Evolutionary conservation across 2,113 vertebrate genomes (phyloP).

Genomic region (Apodemus sylvaticus): DNA sequence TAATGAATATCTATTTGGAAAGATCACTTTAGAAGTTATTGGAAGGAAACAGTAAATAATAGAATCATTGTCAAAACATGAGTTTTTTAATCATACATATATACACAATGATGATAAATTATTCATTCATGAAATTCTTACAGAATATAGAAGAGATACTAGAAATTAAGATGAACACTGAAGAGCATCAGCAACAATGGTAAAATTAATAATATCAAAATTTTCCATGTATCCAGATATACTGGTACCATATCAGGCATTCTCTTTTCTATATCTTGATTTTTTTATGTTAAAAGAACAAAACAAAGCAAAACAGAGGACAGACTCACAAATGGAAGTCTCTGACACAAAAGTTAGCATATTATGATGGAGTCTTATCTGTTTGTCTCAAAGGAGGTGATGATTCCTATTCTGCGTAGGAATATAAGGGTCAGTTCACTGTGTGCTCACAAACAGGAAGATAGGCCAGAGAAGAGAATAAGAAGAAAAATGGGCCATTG

Average conservation of each 20-base stretch:
- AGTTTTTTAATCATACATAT: neutral
- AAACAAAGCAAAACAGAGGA: neutral
- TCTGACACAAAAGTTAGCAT: neutral
- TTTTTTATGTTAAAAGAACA: neutral
- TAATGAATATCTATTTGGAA: conserved; percentile 33
- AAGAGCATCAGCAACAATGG: neutral
- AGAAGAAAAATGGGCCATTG: neutral
- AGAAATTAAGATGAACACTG: neutral
- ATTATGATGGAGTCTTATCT: neutral
- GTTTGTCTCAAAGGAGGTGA: neutral
- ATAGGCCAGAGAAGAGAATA: neutral
- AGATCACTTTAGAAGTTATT: conserved; percentile 41
- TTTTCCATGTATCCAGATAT: neutral
- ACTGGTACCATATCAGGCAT: neutral
- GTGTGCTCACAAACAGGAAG: neutral
- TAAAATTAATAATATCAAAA: neutral
- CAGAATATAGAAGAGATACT: neutral
- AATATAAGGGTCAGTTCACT: neutral
- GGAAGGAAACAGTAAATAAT: conserved; percentile 21
- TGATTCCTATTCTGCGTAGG: neutral
- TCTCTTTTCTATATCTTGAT: neutral
- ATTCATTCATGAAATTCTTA: neutral
- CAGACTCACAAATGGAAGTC: neutral
- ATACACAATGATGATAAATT: neutral
- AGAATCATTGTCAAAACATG: neutral